Evolutionary conservation across 1,140 invertebrate genomes (phyloP).

Genomic region (Lepidurus couesii): DNA sequence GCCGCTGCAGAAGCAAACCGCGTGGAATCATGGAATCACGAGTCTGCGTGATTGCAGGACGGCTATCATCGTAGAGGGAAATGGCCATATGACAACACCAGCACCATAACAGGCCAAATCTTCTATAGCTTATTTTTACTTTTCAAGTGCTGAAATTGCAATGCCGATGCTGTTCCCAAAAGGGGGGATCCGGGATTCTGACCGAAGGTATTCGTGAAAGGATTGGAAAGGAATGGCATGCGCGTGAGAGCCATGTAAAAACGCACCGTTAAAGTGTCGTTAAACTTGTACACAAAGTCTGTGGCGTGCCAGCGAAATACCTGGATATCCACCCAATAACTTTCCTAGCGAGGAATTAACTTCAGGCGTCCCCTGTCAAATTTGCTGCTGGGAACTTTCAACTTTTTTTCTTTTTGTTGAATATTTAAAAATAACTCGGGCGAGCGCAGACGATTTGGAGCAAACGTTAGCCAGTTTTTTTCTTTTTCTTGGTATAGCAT

Average conservation of each 20-base stretch:
- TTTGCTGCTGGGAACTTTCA: neutral
- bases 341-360: slow-evolving; percentile 7
- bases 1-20: neutral
- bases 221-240: neutral
- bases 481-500: neutral
- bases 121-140: slow-evolving; percentile 3
- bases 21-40: neutral
- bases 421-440: neutral
- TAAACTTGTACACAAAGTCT: neutral
- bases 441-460: neutral
- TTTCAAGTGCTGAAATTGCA: slow-evolving; percentile 1
- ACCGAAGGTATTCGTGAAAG: neutral
- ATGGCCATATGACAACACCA: slow-evolving; percentile 3
- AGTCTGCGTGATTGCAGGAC: neutral
- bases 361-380: slow-evolving; percentile 9
- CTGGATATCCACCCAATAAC: slow-evolving; percentile 9
- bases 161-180: neutral
- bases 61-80: neutral
- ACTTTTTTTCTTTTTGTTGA: neutral
- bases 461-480: neutral
- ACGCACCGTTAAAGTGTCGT: neutral
- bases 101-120: neutral
- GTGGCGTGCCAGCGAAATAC: neutral
- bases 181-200: neutral
- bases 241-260: neutral